Evolutionary conservation across 2,113 vertebrate species (phyloP).

Genomic region (Mustela lutreola): DNA sequence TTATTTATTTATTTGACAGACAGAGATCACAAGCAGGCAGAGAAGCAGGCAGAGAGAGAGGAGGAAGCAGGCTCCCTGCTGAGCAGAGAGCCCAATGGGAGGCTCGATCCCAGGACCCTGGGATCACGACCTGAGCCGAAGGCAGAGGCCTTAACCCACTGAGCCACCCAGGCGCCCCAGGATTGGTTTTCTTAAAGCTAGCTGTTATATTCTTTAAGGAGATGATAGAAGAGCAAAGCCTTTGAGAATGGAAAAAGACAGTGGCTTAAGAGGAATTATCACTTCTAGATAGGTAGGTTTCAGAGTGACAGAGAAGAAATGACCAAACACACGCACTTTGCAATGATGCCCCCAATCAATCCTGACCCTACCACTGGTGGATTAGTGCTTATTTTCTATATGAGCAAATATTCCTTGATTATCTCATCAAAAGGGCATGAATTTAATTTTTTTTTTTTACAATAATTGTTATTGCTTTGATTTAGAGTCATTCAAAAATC

Average conservation of each 20-base stretch:
- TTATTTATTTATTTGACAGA: no score
- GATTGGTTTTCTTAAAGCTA: not conserved
- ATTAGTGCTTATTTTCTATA: not conserved
- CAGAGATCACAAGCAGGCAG: no score
- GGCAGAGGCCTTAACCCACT: no score
- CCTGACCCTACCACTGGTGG: not conserved
- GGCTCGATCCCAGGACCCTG: no score
- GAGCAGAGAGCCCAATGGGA: no score
- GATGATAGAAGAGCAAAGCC: constrained; percentile 18
- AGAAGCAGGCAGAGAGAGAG: no score
- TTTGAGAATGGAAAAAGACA: not conserved
- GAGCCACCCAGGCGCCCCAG: no score
- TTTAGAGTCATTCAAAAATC: constrained; percentile 40
- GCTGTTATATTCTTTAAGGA: not conserved
- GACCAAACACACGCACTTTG: not conserved
- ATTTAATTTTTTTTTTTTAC: not conserved
- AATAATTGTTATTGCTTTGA: not conserved
- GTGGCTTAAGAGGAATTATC: not conserved
- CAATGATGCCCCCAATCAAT: not conserved
- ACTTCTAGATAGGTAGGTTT: not conserved
- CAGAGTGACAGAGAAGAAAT: not conserved
- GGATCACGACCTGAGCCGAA: no score
- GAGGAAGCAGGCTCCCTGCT: no score
- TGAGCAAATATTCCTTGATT: not conserved
- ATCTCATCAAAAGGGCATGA: not conserved